Evolutionary conservation across 2,113 vertebrate species (phyloP).

Genomic region (Brevimyrus niger): DNA sequence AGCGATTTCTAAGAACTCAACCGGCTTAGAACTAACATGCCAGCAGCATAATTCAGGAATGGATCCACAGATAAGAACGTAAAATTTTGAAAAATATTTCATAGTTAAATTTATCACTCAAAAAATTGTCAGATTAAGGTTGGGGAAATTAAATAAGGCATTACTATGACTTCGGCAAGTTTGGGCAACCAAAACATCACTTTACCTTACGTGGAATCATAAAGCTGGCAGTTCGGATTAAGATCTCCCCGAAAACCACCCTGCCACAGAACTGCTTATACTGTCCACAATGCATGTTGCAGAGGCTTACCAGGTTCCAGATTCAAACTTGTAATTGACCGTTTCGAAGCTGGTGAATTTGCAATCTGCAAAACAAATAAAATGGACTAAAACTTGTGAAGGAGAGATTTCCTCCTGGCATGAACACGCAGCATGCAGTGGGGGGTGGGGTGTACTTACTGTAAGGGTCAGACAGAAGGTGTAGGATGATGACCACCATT

Average conservation of each 20-base stretch:
- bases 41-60: background rate
- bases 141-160: background rate
- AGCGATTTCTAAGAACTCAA: background rate
- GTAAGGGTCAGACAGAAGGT: conserved; percentile 72
- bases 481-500: conserved; percentile 76
- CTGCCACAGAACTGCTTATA: background rate
- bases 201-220: background rate
- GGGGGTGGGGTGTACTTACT: conserved; percentile 59
- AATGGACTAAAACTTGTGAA: background rate
- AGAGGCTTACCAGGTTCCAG: conserved; percentile 79
- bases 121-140: background rate
- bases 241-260: background rate
- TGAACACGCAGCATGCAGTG: background rate
- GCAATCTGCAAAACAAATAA: conserved; percentile 66
- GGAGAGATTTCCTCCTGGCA: background rate
- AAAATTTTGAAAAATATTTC: background rate
- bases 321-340: conserved; percentile 90
- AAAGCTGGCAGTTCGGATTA: background rate
- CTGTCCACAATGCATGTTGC: background rate
- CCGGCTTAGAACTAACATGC: background rate
- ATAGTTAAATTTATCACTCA: background rate
- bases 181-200: background rate
- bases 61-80: background rate
- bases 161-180: no score
- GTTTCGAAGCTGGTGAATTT: conserved; percentile 72